Percentiles rank a stretch among this genome's conserved stretches.
These are phyloP conservation scores for Pogonophryne albipinna DNA, from an alignment of 2,797 vertebrate species.

Conservation along the genomic window DNA sequence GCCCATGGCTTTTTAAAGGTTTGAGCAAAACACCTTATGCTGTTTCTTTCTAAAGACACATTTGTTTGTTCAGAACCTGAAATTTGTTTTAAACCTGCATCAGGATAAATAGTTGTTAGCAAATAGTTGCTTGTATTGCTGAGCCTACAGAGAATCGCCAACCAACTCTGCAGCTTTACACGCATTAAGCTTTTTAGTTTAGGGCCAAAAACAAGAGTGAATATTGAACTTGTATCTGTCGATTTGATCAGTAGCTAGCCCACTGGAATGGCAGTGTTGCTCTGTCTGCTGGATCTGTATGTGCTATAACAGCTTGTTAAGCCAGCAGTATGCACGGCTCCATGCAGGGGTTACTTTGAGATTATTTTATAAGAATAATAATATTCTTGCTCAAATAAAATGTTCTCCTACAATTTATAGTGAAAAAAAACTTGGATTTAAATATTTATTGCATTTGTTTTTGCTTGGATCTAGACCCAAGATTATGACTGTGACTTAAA, in stretches of 20 bases:
- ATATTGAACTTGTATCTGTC: not conserved
- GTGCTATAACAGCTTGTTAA: not conserved
- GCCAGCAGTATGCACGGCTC: not conserved
- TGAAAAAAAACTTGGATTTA: not conserved
- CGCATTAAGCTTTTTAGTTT: slow-evolving; percentile 2
- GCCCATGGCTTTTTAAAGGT: slow-evolving; percentile 38
- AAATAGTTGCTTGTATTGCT: not conserved
- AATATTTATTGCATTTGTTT: not conserved
- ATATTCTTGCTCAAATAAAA: not conserved
- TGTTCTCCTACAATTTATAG: too few species aligned
- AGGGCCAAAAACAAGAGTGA: not conserved
- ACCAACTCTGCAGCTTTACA: not conserved
- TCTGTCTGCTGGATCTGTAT: not conserved
- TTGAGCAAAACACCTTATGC: slow-evolving; percentile 22
- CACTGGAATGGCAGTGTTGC: not conserved
- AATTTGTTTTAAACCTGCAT: not conserved
- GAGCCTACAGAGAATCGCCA: not conserved
- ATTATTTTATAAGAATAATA: not conserved
- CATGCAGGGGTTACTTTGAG: not conserved
- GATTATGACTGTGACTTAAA: not conserved
- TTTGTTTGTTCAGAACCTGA: not conserved
- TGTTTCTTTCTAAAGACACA: slow-evolving; percentile 13
- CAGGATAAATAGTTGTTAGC: not conserved
- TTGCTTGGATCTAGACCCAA: not conserved
- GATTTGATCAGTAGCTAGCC: not conserved